phyloP scores from a whole-genome alignment of 2,113 vertebrate species.

The Pseudolaguvia tuberculata region DNA sequence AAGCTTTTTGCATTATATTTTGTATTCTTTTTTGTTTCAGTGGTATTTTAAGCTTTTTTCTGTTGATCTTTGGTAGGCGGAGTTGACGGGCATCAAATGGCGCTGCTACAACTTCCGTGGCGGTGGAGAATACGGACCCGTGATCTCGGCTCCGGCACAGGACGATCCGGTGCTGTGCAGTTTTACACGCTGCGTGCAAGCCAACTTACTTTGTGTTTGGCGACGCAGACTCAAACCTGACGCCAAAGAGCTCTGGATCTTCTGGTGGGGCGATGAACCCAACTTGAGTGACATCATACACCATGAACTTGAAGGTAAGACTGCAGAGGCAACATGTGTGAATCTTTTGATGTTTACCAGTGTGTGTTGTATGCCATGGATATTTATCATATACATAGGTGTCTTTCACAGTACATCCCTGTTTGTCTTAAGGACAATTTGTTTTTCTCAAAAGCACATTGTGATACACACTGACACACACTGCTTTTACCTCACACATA shows the following conservation, averaged over 20 bases:
- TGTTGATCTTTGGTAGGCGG: conserved; percentile 69
- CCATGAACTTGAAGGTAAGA: conserved; percentile 91
- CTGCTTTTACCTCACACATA: conserved; percentile 4
- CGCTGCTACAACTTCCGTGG: conserved; percentile 94
- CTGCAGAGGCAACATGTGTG: not conserved
- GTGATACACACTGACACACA: not conserved
- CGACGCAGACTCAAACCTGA: conserved; percentile 88
- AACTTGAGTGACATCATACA: conserved; percentile 91
- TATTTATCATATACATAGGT: not conserved
- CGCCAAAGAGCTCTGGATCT: conserved; percentile 95
- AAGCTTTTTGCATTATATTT: no score
- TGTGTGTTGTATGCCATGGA: not conserved
- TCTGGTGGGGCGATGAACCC: conserved; percentile 98
- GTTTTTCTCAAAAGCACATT: not conserved
- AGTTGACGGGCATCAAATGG: conserved; percentile 99
- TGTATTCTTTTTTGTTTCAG: not conserved
- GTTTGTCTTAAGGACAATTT: not conserved
- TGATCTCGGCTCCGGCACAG: conserved; percentile 95
- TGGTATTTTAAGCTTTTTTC: conserved; percentile 10
- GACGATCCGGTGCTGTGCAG: conserved; percentile 96
- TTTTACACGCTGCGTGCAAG: conserved; percentile 94
- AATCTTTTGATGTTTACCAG: not conserved
- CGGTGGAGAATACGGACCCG: conserved; percentile 90
- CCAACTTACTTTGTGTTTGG: conserved; percentile 96
- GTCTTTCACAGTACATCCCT: not conserved